Evolutionary conservation across 2,113 vertebrate species (phyloP).

Genomic region (Struthidea cinerea): DNA sequence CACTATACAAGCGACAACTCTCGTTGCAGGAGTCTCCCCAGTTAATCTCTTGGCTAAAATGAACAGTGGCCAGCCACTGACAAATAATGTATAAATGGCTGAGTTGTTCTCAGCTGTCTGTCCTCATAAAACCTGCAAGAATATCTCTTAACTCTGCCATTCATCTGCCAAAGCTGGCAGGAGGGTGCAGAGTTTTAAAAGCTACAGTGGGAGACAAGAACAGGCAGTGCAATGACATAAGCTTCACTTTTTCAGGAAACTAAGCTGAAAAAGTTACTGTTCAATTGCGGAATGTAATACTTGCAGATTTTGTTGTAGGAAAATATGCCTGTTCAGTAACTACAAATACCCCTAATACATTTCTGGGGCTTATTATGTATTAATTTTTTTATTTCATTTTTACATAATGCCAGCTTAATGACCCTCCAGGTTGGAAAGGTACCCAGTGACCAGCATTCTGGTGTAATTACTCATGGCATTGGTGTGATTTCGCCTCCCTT

Average conservation of each 20-base stretch:
- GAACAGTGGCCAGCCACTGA: conserved; percentile 64
- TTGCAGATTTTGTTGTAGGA: conserved; percentile 19
- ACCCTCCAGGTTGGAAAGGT: conserved; percentile 58
- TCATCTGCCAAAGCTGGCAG: not conserved
- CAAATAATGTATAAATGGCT: not conserved
- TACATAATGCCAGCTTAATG: conserved; percentile 44
- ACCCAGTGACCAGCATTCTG: conserved; percentile 67
- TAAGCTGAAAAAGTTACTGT: not conserved
- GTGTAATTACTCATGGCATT: conserved; percentile 38
- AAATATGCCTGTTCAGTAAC: conserved; percentile 62
- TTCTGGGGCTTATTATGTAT: not conserved
- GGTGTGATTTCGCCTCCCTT: not conserved
- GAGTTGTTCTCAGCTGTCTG: conserved; percentile 37
- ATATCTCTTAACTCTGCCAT: not conserved
- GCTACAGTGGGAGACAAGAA: not conserved
- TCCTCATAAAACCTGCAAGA: not conserved
- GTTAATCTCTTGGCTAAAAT: not conserved
- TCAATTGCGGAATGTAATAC: conserved; percentile 35
- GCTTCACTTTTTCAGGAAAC: not conserved
- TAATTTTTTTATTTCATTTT: not conserved
- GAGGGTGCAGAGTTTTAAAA: not conserved
- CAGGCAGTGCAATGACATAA: conserved; percentile 2
- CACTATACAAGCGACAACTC: not conserved
- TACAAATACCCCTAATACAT: conserved; percentile 46
- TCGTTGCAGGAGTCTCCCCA: not conserved